These are phyloP conservation scores for Anodontia alba DNA, from an alignment of 2,888 invertebrate genomes.

Conservation along the genomic window DNA sequence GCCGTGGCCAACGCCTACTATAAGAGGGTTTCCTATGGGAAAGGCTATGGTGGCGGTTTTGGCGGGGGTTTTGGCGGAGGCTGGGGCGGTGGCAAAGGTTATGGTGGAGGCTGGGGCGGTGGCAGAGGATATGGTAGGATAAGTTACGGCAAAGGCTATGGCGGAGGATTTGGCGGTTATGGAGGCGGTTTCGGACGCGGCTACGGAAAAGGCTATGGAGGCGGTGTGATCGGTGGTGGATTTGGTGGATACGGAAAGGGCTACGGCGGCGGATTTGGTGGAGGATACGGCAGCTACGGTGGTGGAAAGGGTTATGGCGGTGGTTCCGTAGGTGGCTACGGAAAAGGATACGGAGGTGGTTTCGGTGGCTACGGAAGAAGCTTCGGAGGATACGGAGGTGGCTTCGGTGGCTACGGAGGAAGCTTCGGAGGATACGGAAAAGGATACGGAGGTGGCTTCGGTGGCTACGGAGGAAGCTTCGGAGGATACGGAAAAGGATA, in stretches of 20 bases:
- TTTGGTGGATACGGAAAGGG: not conserved
- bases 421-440: not conserved
- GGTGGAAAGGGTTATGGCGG: not conserved
- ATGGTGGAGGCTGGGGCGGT: not conserved
- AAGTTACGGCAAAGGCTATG: not conserved
- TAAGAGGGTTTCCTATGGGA: not conserved
- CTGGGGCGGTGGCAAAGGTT: not conserved
- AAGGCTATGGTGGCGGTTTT: not conserved
- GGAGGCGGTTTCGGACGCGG: not conserved
- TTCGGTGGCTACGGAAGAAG: not conserved
- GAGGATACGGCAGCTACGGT: not conserved
- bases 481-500: not conserved
- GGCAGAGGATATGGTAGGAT: not conserved
- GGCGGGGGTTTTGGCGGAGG: not conserved
- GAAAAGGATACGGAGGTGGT: not conserved
- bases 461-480: not conserved
- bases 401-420: not conserved
- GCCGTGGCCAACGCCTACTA: conserved; percentile 2
- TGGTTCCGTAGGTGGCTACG: not conserved
- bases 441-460: not conserved
- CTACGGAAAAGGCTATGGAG: not conserved
- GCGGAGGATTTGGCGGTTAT: not conserved
- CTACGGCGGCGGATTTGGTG: not conserved
- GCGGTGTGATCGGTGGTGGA: not conserved
- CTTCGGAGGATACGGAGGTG: not conserved